Evolutionary conservation across 2,888 invertebrate genomes (phyloP), one percentile per base, ranked within the genome.

Genomic region (Melinaea marsaeus): DNA sequence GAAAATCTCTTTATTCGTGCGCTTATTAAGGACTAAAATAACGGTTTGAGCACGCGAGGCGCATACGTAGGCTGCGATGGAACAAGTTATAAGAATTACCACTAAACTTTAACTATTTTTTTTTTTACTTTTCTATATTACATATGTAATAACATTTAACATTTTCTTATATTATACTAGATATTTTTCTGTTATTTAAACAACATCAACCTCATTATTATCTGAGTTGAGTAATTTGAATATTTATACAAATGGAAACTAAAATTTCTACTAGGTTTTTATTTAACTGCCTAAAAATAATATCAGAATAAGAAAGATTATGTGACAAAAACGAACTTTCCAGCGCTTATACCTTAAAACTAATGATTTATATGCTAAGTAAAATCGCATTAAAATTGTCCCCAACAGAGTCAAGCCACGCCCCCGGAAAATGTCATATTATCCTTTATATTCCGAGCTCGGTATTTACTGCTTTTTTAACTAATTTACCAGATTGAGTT

Each of bases 361-460:
- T 47, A 59, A 65, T 72, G 66, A 73, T 74, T 74, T 76, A 74
- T 74, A 69, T 68, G 71, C 71, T 73, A 74, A 74, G 70, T 77
- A 75, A 77, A 75, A 74, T 71, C 72, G 73, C 72, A 76, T 76
- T 76, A 76, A 77, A 77, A 76, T 75, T 75, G 76, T 78, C 76
- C 75, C 73, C 69, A 67, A 68, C 76, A 75, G 76, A 73, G 69
- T 69, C 66, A 69, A 67, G 63, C 74, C 71, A 71, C 75, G 74
- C 73, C 75, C 72, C 71, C 66, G 66, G 72, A 70, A 74, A 75
- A 73, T 70, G 71, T 72, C 72, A 70, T 70, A 72, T 70, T 42
- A 71, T 71, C 68, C 66, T 70, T 71, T 70, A 71, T 73, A 69
- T 62, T 67, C 60, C 56, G 65, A 65, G 61, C 55, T 57, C 57